Base-by-base conservation (phyloP, 2,888 invertebrate species). In the Agrenia bidenticulata region DNA sequence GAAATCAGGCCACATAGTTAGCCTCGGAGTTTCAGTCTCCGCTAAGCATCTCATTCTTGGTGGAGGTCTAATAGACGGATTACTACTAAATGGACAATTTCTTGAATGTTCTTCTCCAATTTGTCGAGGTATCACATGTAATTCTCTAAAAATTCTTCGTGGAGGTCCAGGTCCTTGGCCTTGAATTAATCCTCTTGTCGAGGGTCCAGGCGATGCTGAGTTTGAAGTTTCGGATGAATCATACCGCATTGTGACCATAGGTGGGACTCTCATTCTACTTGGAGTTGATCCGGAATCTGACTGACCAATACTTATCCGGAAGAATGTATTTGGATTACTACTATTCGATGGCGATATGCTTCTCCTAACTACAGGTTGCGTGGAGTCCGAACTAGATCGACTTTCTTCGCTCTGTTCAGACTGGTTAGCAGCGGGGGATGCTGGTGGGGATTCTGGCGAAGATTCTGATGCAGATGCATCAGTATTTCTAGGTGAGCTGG, bases 21-120 rank as follows among this genome's bases (percentile, higher is more conserved):
- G 32, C 9, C 60, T 41, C 21, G 71, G 73, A 42, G 60, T 64
- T 50, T 73, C 69, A 2, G 73, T 73, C 64, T 74, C 74, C 11
- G 70, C 59, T 17, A 74, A 45, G 19, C 73, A 74, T 11, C 73
- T 65, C 70, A 74, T 72, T 66, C 74, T 65, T 53, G 74, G 70
- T 21, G 74, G 74, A 1, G 73, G 73, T 49, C 74, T 58, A 32
- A 32, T 32, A 7, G 32, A 32, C 4, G 32, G 11, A 11, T 54
- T 54, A 27, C 24, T 24, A 54, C 27, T 66, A 61, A 72, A 75
- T 2, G 75, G 75, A 50, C 75, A 75, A 49, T 72, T 71, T 41
- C 75, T 63, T n/a, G 75, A 64, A 58, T 24, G 32, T 23, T 50
- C 59, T 59, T 37, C 73, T 4, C 32, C 32, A 11, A 32, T 7